These are phyloP conservation scores for Calameuta pallipes DNA, from an alignment of 2,888 invertebrate genomes.

Conservation along the genomic window DNA sequence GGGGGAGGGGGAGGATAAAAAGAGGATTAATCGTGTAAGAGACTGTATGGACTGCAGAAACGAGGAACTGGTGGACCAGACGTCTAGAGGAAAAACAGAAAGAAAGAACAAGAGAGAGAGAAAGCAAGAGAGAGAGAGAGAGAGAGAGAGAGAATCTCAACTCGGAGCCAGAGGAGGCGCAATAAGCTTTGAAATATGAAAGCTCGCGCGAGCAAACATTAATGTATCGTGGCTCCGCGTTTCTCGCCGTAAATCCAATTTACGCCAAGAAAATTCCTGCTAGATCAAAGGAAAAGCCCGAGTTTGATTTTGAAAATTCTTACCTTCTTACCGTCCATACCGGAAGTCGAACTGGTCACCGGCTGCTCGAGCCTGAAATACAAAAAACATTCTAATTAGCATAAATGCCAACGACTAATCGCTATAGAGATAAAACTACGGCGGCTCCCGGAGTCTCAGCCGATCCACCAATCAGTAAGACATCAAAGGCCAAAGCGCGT, in stretches of 20 bases:
- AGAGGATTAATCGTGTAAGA: too few species aligned
- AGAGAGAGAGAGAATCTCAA: conserved; percentile 1
- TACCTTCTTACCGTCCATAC: conserved; percentile 78
- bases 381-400: conserved; percentile 25
- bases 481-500: too few species aligned
- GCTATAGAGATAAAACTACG: too few species aligned
- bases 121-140: neutral
- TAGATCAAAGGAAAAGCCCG: too few species aligned
- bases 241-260: too few species aligned
- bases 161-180: neutral
- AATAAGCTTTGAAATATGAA: neutral
- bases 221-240: too few species aligned
- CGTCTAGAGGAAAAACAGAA: neutral
- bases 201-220: too few species aligned
- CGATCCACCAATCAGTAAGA: too few species aligned
- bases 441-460: too few species aligned
- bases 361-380: conserved; percentile 78
- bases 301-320: neutral
- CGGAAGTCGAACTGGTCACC: conserved; percentile 72
- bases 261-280: too few species aligned
- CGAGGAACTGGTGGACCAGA: neutral
- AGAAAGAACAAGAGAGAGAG: conserved; percentile 10
- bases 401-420: too few species aligned
- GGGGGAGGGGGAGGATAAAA: conserved; percentile 4
- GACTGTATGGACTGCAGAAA: conserved; percentile 5